Evolutionary conservation across 2,888 invertebrate species (phyloP).

Genomic region (Chloromyia formosa): DNA sequence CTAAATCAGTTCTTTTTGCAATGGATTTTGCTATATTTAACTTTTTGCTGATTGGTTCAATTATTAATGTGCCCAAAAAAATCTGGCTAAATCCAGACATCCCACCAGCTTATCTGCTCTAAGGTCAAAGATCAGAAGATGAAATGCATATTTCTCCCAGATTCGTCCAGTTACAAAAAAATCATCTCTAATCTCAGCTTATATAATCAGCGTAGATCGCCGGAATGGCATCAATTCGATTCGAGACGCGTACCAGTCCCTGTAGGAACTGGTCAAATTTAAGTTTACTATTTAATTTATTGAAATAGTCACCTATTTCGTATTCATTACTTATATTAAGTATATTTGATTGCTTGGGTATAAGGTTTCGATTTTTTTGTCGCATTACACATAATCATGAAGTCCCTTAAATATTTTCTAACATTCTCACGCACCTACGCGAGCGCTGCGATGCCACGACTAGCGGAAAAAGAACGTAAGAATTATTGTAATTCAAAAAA

Average conservation of each 20-base stretch:
- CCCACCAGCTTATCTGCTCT: conserved; percentile 7
- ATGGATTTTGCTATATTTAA: background rate
- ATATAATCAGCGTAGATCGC: conserved; percentile 14
- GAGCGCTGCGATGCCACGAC: conserved; percentile 13
- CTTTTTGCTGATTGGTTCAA: conserved; percentile 4
- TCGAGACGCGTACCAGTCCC: conserved; percentile 6
- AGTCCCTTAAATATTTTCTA: conserved; percentile 7
- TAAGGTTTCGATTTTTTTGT: background rate
- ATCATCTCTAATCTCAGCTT: conserved; percentile 10
- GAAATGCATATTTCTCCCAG: too few species aligned
- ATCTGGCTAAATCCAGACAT: conserved; percentile 13
- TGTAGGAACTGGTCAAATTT: background rate
- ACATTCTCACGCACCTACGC: background rate
- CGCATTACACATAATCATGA: conserved; percentile 1
- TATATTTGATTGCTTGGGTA: background rate
- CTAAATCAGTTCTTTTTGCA: background rate
- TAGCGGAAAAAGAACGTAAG: conserved; percentile 29
- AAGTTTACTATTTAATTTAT: background rate
- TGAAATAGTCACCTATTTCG: background rate
- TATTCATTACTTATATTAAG: background rate
- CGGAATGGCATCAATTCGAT: conserved; percentile 1
- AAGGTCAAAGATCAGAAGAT: conserved; percentile 10
- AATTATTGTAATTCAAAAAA: background rate
- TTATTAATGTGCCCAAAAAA: background rate
- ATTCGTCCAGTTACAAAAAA: background rate